Evolutionary conservation across 2,113 vertebrate genomes (phyloP), one percentile per base, ranked within the genome.

Genomic region (Grallaria varia): DNA sequence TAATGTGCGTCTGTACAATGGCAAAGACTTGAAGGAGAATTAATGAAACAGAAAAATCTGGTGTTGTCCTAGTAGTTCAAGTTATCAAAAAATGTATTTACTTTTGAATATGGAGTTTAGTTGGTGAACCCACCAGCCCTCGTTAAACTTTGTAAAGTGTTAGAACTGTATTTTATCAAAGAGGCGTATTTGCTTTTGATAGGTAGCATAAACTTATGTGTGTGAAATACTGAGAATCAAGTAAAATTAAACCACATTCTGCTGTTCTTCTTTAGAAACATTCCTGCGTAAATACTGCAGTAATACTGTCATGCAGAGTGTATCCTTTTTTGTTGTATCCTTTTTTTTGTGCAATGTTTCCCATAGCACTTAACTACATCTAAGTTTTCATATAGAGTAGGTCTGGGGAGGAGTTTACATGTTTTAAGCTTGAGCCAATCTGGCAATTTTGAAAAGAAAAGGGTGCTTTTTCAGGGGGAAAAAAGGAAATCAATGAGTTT

Each of bases 261-360:
- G 96, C 98, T 98, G 97, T 98, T 98, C 98, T 98, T 98, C 98
- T 97, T 98, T 97, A 98, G 98, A 98, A 98, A 98, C 98, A 98
- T 97, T 97, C 97, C 98, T 98, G 98, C 97, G 93, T 98, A 98
- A 97, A 98, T 96, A 97, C 98, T 97, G 97, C 98, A 98, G 95
- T 98, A 98, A 97, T 97, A 97, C 97, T 98, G 97, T 98, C 98
- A 98, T 97, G 97, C 98, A 98, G 97, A 98, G 97, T 97, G 98
- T 98, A 98, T 98, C 98, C 98, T 98, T 98, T 98, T 97, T 97
- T 98, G 98, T 98, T 91, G 98, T 98, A 98, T 98, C 98, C 98
- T 98, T 98, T 98, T 98, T 97, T 97, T 94, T 96, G 97, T 97
- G 90, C 92, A 97, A 88, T 96, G 90, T 89, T 97, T 96, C 91